Percentiles rank a stretch among this genome's conserved stretches.
phyloP scores from a whole-genome alignment of 2,797 vertebrate genomes.

The Amphiprion clarkii region DNA sequence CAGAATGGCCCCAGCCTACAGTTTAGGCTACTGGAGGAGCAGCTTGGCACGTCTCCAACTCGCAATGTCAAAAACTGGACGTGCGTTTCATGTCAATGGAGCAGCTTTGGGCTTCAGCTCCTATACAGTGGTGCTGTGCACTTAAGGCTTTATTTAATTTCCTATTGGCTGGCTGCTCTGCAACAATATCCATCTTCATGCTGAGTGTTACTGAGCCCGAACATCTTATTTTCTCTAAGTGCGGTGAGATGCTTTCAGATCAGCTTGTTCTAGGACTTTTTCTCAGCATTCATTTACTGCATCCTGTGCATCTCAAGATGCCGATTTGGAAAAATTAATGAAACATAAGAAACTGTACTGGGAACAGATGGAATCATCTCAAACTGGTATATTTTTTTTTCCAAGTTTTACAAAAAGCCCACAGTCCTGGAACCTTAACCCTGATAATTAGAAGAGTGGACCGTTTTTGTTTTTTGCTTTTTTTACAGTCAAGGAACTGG shows the following conservation, averaged over 20 bases:
- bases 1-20: slow-evolving; percentile 25
- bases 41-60: slow-evolving; percentile 73
- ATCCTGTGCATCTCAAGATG: background rate
- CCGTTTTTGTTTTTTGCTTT: too few species aligned
- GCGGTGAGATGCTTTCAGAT: background rate
- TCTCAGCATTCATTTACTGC: background rate
- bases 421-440: too few species aligned
- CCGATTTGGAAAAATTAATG: background rate
- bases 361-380: background rate
- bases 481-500: too few species aligned
- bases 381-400: too few species aligned
- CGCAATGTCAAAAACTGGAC: slow-evolving; percentile 80
- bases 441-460: too few species aligned
- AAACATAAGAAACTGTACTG: background rate
- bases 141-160: slow-evolving; percentile 42
- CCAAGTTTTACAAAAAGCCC: too few species aligned
- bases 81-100: slow-evolving; percentile 63
- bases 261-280: background rate
- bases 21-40: slow-evolving; percentile 31
- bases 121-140: background rate
- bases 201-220: background rate
- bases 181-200: background rate
- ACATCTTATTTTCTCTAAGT: background rate
- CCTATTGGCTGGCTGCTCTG: slow-evolving; percentile 17
- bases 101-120: slow-evolving; percentile 1